Conservation (phyloP, 2,113 vertebrate genomes). For the Vulpes lagopus region DNA sequence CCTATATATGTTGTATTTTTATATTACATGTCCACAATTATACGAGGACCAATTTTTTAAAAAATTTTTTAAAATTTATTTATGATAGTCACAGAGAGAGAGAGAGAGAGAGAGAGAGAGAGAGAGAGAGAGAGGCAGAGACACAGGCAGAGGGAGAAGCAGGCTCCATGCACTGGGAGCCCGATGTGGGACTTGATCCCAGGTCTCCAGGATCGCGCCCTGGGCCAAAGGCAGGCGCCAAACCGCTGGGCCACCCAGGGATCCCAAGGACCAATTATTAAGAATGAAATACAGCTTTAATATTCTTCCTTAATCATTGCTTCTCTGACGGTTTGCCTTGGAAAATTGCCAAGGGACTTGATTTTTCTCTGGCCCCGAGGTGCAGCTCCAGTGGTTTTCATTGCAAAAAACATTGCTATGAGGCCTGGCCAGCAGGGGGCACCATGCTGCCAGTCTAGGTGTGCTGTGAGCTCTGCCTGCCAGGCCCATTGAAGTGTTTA, state of each 20-base stretch:
- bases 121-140: too few relatives aligned
- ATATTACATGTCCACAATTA: not conserved
- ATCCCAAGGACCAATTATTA: not conserved
- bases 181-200: too few relatives aligned
- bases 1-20: not conserved
- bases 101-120: too few relatives aligned
- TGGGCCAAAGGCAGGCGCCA: too few relatives aligned
- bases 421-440: slow-evolving; percentile 48
- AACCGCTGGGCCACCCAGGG: too few relatives aligned
- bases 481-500: not conserved
- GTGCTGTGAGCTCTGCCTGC: fast-evolving
- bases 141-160: too few relatives aligned
- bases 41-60: not conserved
- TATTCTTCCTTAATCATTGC: not conserved
- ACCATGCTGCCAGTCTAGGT: not conserved
- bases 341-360: not conserved
- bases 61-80: too few relatives aligned
- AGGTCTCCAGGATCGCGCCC: too few relatives aligned
- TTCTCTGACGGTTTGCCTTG: not conserved
- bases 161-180: too few relatives aligned
- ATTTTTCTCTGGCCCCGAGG: not conserved
- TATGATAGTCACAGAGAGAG: too few relatives aligned
- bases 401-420: not conserved
- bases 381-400: fast-evolving
- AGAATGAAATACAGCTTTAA: not conserved